These are phyloP conservation scores for Mormyrus hasselquistii DNA, from an alignment of 2,797 vertebrate genomes.

Conservation along the genomic window DNA sequence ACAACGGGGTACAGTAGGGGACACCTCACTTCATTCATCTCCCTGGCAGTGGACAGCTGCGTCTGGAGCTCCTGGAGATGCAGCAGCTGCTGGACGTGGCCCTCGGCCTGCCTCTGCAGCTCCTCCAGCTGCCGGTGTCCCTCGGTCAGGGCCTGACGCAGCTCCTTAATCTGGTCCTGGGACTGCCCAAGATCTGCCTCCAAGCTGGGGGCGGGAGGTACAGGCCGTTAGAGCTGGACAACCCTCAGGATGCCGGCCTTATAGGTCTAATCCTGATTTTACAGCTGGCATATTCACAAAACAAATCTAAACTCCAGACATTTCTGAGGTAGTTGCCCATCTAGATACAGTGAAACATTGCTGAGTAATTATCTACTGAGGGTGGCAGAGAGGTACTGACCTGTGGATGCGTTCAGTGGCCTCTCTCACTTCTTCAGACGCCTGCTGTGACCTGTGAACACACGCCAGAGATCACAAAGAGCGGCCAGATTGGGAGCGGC, in stretches of 20 bases:
- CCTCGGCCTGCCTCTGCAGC: slow-evolving; percentile 48
- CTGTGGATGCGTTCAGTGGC: slow-evolving; percentile 46
- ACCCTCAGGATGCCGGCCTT: neutral
- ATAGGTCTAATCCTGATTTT: neutral
- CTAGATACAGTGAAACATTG: neutral
- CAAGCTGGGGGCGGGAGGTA: slow-evolving; percentile 42
- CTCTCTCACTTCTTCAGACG: slow-evolving; percentile 51
- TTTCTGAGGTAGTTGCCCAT: neutral
- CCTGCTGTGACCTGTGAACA: slow-evolving; percentile 55
- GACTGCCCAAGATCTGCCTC: slow-evolving; percentile 45
- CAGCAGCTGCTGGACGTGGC: slow-evolving; percentile 54
- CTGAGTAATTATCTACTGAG: neutral
- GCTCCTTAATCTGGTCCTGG: slow-evolving; percentile 40
- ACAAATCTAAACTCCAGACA: neutral
- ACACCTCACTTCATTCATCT: slow-evolving; percentile 59
- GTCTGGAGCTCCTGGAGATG: slow-evolving; percentile 49
- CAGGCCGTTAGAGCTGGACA: neutral
- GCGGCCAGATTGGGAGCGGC: neutral
- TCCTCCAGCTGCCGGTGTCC: slow-evolving; percentile 47
- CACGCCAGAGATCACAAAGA: neutral
- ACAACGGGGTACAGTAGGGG: neutral
- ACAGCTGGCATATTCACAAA: neutral
- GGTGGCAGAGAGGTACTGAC: slow-evolving; percentile 40
- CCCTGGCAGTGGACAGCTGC: slow-evolving; percentile 49
- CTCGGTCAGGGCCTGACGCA: slow-evolving; percentile 48